Percentiles rank a stretch among this genome's conserved stretches.
Evolutionary conservation across 2,888 invertebrate species (phyloP).

Genomic region (Nomada flava): DNA sequence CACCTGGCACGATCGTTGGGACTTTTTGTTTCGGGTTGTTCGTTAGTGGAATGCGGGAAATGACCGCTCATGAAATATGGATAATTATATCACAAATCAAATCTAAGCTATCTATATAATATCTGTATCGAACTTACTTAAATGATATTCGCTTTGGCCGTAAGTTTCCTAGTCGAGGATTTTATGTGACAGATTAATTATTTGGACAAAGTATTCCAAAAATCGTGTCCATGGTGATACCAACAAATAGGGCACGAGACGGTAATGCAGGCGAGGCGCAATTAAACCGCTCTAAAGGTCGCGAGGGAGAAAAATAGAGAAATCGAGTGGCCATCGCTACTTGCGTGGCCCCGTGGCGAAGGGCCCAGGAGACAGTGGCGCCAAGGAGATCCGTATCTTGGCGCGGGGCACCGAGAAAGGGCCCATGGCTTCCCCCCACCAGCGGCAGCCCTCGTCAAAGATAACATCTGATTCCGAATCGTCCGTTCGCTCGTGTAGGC

Average conservation of each 20-base stretch:
- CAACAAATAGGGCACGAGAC: background rate
- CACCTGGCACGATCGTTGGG: slow-evolving; percentile 14
- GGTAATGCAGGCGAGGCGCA: slow-evolving; percentile 1
- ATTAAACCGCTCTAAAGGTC: slow-evolving; percentile 38
- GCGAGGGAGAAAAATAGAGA: slow-evolving; percentile 39
- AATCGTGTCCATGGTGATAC: too few species aligned
- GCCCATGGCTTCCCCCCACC: slow-evolving; percentile 61
- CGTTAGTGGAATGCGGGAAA: slow-evolving; percentile 19
- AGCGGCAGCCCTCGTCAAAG: slow-evolving; percentile 80
- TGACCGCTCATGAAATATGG: background rate
- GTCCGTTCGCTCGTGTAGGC: slow-evolving; percentile 74
- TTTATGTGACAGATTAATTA: too few species aligned
- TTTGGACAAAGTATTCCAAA: too few species aligned
- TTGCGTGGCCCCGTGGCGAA: slow-evolving; percentile 61
- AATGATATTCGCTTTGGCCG: too few species aligned
- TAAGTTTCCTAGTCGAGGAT: too few species aligned
- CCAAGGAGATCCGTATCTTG: slow-evolving; percentile 84
- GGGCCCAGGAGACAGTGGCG: slow-evolving; percentile 81
- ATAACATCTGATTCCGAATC: slow-evolving; percentile 83
- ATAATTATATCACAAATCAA: background rate
- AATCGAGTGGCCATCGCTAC: slow-evolving; percentile 51
- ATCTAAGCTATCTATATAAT: too few species aligned
- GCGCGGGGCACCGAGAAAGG: slow-evolving; percentile 77
- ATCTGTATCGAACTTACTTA: too few species aligned
- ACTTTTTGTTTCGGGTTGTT: slow-evolving; percentile 23